These are phyloP conservation scores for Globodera rostochiensis DNA, from an alignment of 1,140 invertebrate genomes.

Conservation along the genomic window DNA sequence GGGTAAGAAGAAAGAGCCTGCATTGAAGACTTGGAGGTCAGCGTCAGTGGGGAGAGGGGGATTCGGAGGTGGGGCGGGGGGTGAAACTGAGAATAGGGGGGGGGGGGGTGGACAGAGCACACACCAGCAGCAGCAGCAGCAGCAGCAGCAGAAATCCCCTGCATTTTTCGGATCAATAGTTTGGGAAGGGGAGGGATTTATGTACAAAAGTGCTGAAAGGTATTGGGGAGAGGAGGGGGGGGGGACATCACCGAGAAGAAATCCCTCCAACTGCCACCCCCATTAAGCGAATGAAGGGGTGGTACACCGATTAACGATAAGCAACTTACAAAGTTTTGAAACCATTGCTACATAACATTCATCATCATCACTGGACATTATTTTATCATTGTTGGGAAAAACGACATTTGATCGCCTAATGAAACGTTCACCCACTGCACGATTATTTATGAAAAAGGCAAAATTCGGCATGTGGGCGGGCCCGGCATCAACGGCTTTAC, in stretches of 20 bases:
- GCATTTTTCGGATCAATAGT: slow-evolving; percentile 12
- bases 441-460: too few relatives aligned
- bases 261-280: not conserved
- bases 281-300: not conserved
- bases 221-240: not conserved
- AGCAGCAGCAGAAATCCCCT: not conserved
- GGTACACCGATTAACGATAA: not conserved
- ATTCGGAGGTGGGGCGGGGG: not conserved
- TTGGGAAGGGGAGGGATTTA: not conserved
- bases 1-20: slow-evolving; percentile 4
- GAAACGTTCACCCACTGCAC: too few relatives aligned
- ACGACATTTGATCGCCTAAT: not conserved
- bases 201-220: slow-evolving; percentile 4
- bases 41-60: not conserved
- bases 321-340: not conserved
- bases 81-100: not conserved
- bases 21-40: not conserved
- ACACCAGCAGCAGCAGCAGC: not conserved
- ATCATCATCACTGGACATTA: not conserved
- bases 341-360: not conserved
- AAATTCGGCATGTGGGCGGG: too few relatives aligned
- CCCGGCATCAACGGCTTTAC: too few relatives aligned
- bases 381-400: too few relatives aligned
- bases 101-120: not conserved
- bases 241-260: not conserved